These are phyloP conservation scores for Lamellibrachia luymesi DNA, from an alignment of 1,140 invertebrate genomes.

Conservation along the genomic window DNA sequence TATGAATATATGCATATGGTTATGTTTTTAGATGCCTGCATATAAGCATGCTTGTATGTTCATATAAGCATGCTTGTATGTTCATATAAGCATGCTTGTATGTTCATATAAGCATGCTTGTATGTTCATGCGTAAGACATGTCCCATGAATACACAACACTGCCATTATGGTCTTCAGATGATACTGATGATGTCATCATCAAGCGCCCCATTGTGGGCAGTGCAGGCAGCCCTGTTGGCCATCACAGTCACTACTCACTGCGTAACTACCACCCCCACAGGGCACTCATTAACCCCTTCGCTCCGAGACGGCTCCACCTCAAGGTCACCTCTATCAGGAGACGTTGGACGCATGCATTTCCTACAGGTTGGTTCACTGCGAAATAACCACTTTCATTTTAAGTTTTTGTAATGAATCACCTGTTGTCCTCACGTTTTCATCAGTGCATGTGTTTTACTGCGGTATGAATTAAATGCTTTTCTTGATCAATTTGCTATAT, in stretches of 20 bases:
- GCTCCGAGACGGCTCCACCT: conserved; percentile 95
- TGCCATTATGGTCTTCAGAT: conserved; percentile 57
- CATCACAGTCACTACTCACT: conserved; percentile 7
- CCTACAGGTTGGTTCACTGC: conserved; percentile 72
- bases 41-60: too few species aligned
- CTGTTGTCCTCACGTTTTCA: too few species aligned
- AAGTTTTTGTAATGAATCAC: too few species aligned
- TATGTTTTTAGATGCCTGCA: too few species aligned
- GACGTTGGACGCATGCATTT: conserved; percentile 98
- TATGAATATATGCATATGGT: too few species aligned
- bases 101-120: background rate
- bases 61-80: too few species aligned
- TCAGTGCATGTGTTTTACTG: too few species aligned
- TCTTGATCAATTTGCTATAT: too few species aligned
- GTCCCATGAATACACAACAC: background rate
- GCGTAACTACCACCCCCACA: conserved; percentile 32
- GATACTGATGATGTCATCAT: conserved; percentile 92
- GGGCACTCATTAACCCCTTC: conserved; percentile 83
- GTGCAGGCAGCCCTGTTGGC: conserved; percentile 16
- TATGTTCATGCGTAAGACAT: background rate
- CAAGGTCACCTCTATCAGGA: conserved; percentile 91
- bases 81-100: background rate
- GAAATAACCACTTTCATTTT: background rate
- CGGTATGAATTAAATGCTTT: too few species aligned
- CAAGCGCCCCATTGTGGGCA: conserved; percentile 64